These are phyloP conservation scores for Lamprologus lemairii DNA, from an alignment of 2,113 vertebrate genomes.

Conservation along the genomic window DNA sequence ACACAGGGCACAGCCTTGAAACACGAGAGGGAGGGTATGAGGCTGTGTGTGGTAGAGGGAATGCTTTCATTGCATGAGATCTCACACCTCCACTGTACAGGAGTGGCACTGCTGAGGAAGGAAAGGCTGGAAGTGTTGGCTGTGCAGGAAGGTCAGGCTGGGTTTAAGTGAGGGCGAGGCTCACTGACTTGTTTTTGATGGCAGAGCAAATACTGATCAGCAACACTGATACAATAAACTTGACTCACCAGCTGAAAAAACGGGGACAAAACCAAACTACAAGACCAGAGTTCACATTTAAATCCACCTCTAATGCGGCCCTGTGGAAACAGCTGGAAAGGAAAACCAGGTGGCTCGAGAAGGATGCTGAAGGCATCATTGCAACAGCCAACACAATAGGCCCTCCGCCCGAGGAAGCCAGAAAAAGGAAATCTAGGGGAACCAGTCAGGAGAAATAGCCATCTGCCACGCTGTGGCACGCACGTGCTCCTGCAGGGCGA, in stretches of 20 bases:
- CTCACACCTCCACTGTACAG: background rate
- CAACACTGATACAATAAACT: background rate
- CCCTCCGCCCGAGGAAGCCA: background rate
- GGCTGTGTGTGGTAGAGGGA: background rate
- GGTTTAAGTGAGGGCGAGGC: background rate
- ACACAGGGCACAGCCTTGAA: background rate
- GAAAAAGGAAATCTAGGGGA: slow-evolving; percentile 13
- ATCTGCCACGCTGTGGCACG: background rate
- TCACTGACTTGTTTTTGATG: background rate
- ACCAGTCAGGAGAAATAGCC: background rate
- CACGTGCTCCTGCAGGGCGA: background rate
- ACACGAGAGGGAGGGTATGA: background rate
- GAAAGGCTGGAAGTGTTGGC: background rate
- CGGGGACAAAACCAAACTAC: background rate
- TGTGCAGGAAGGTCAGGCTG: slow-evolving; percentile 8
- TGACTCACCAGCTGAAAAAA: background rate
- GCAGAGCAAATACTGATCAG: background rate
- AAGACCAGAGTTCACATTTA: background rate
- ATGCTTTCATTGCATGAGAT: background rate
- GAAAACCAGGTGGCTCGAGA: background rate
- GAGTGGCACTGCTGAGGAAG: background rate
- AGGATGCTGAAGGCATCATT: background rate
- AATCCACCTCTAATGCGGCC: background rate
- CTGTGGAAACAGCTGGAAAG: background rate
- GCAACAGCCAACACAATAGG: background rate